Evolutionary conservation across 2,888 invertebrate species (phyloP).

Genomic region (Kryphioiulus occultus): DNA sequence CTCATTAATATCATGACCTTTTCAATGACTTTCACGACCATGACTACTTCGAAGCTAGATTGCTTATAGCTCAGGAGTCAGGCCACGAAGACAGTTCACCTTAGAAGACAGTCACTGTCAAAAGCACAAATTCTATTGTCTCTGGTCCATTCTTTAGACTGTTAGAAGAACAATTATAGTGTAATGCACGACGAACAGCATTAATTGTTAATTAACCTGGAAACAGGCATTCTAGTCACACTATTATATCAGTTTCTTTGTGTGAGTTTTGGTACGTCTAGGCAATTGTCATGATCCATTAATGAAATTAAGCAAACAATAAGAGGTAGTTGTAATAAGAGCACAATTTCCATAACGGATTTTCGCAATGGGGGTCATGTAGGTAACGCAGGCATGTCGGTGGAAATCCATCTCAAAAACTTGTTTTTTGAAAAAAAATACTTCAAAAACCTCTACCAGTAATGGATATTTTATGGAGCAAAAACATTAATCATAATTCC

Average conservation of each 20-base stretch:
- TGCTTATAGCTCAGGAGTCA: no score
- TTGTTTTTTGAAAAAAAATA: background rate
- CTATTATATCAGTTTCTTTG: slow-evolving; percentile 18
- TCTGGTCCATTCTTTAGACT: background rate
- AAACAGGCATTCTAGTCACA: background rate
- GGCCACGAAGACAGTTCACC: no score
- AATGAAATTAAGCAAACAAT: background rate
- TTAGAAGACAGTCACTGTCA: background rate
- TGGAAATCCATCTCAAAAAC: background rate
- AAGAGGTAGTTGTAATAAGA: background rate
- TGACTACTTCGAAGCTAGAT: no score
- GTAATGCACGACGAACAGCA: background rate
- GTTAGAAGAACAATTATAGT: background rate
- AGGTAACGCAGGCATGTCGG: background rate
- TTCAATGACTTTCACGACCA: no score
- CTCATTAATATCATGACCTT: no score
- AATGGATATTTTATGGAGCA: slow-evolving; percentile 28
- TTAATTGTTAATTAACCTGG: background rate
- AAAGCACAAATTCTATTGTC: background rate
- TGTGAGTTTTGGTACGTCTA: background rate
- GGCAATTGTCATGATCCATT: slow-evolving; percentile 7
- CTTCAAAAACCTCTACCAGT: background rate
- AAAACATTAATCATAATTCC: slow-evolving; percentile 32
- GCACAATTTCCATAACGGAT: slow-evolving; percentile 22
- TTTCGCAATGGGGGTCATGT: background rate